Percentiles rank a stretch among this genome's conserved stretches.
phyloP scores from a whole-genome alignment of 1,140 invertebrate genomes.

The Orchestia grillus region DNA sequence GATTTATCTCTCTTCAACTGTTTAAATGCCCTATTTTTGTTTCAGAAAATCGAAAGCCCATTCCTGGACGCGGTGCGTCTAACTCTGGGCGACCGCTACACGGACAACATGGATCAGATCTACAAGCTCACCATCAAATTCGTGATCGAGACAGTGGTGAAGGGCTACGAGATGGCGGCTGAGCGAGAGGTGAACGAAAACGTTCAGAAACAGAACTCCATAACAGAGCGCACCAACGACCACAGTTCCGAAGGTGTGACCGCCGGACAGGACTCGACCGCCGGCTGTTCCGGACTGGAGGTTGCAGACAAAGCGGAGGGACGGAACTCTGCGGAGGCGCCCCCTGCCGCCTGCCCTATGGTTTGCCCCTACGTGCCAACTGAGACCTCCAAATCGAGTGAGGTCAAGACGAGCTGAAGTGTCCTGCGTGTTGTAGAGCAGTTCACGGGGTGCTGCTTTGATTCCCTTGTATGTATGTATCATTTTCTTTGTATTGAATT shows the following conservation, averaged over 20 bases:
- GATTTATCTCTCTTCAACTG: neutral
- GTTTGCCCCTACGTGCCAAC: neutral
- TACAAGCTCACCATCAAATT: slow-evolving; percentile 93
- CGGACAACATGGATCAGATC: slow-evolving; percentile 90
- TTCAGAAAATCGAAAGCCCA: slow-evolving; percentile 90
- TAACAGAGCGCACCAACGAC: neutral
- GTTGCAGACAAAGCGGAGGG: slow-evolving; percentile 43
- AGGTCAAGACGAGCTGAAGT: slow-evolving; percentile 23
- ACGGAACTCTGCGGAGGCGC: slow-evolving; percentile 27
- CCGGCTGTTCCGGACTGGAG: slow-evolving; percentile 49
- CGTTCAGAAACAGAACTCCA: slow-evolving; percentile 59
- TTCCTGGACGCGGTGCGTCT: slow-evolving; percentile 88
- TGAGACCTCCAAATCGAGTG: neutral
- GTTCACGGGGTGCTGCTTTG: neutral
- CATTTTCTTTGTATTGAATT: neutral
- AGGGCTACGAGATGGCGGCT: slow-evolving; percentile 80
- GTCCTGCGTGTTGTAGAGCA: neutral
- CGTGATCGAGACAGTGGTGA: slow-evolving; percentile 87
- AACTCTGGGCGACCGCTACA: slow-evolving; percentile 88
- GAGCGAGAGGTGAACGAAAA: slow-evolving; percentile 65
- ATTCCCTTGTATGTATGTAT: neutral
- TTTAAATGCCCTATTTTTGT: slow-evolving; percentile 66
- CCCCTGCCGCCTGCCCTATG: neutral
- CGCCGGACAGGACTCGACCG: slow-evolving; percentile 9
- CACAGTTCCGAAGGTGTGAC: neutral